These are phyloP conservation scores for Terrapene triunguis DNA, from an alignment of 2,113 vertebrate genomes.

Conservation along the genomic window DNA sequence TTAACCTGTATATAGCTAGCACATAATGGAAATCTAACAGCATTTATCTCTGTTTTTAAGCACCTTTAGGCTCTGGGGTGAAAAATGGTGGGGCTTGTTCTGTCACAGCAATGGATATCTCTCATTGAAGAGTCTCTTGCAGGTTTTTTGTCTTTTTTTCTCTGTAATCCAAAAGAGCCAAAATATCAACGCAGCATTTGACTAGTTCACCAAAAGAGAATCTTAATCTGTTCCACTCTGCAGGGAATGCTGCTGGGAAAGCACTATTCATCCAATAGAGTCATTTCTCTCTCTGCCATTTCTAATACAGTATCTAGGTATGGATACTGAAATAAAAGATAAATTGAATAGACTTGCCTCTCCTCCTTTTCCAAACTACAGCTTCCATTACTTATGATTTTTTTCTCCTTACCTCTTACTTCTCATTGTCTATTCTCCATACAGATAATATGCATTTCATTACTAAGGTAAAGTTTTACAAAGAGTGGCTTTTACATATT, in stretches of 20 bases:
- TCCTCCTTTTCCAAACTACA: background rate
- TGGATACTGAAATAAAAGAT: background rate
- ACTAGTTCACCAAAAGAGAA: background rate
- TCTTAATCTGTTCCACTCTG: background rate
- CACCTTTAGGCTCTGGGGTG: background rate
- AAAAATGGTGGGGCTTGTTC: background rate
- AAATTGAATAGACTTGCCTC: background rate
- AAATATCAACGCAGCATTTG: background rate
- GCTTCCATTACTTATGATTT: background rate
- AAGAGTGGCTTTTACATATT: background rate
- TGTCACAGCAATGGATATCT: background rate
- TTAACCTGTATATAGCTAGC: background rate
- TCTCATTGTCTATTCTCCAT: background rate
- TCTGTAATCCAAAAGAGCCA: background rate
- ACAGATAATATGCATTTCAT: background rate
- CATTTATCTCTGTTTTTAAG: slow-evolving; percentile 21
- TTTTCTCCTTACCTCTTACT: background rate
- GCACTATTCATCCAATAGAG: background rate
- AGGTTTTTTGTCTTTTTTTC: background rate
- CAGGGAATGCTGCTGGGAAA: background rate
- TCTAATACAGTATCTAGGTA: background rate
- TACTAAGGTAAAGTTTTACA: background rate
- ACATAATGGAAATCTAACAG: background rate
- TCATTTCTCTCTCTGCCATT: background rate
- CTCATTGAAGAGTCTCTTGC: background rate